Base-by-base conservation (phyloP, 2,888 invertebrate species). In the Galeopsomyia nigrocyanea region DNA sequence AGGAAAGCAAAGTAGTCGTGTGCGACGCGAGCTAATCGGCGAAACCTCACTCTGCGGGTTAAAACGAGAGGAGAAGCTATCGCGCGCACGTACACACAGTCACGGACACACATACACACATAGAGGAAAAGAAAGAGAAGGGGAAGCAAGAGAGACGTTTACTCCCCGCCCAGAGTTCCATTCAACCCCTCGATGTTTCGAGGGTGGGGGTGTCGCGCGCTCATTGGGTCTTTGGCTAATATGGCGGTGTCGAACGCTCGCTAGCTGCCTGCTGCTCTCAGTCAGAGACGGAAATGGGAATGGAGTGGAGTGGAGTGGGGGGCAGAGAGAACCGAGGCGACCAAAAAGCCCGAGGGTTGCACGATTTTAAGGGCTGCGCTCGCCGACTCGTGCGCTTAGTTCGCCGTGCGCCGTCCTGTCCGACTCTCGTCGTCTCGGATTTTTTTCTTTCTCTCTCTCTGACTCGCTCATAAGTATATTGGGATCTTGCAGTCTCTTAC, bases 161-260 rank as follows among this genome's bases (percentile, higher is more conserved):
- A 82, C 82, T 83, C 83, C 85, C 85, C 86, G 86, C 86, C 85
- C 83, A 84, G 82, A 80, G 78, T n/a, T 80, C 82, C 84, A 84
- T 86, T 86, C 84, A 84, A 82, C 80, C 81, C 80, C 80, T 80
- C 77, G 78, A 2, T 7, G 17, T 0, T 2, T 79, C 75, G 78
- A 72, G 80, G 80, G 81, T 80, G 81, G 80, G 81, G 84, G 80
- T 39, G 7, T 82, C 80, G 84, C 86, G 77, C 79, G 79, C 79
- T 86, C 85, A 88, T 88, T 88, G 87, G 86, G 79, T 85, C 86
- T 84, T 83, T 83, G 87, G 87, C 87, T 87, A 87, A 85, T 84
- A 82, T 87, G 84, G 85, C 83, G 82, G 82, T 83, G 83, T 82
- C 79, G 81, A 39, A 80, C 77, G 80, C 81, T 0, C 53, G 31